Evolutionary conservation across 2,888 invertebrate genomes (phyloP).

Genomic region (Drosophila melanocephala): DNA sequence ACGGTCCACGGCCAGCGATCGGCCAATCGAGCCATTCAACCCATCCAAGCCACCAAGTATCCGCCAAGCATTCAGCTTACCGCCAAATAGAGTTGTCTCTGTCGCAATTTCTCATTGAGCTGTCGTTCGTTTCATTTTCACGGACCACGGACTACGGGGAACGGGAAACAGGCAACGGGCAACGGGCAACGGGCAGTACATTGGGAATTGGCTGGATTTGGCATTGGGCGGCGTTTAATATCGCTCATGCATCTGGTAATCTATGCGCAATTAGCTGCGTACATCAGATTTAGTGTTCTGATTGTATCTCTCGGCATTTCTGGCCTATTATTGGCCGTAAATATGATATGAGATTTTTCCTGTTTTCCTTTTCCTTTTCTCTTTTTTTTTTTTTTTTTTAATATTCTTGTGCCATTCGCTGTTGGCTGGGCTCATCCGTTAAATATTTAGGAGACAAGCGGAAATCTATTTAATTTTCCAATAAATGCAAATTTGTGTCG

Average conservation of each 20-base stretch:
- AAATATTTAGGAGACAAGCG: constrained; percentile 57
- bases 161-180: neutral
- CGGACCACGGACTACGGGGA: constrained; percentile 8
- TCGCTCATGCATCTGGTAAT: constrained; percentile 82
- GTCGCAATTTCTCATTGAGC: constrained; percentile 82
- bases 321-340: constrained; percentile 58
- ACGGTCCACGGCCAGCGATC: constrained; percentile 4
- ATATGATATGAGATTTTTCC: constrained; percentile 64
- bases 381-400: too few relatives aligned
- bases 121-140: constrained; percentile 61
- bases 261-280: constrained; percentile 81
- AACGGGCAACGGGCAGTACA: neutral
- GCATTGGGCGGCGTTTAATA: constrained; percentile 76
- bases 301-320: constrained; percentile 58
- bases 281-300: constrained; percentile 82
- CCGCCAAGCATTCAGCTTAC: constrained; percentile 9
- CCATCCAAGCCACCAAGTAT: constrained; percentile 6
- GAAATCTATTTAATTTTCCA: constrained; percentile 60
- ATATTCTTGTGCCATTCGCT: neutral
- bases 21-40: constrained; percentile 20
- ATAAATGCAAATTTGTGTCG: constrained; percentile 54
- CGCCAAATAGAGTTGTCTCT: constrained; percentile 82
- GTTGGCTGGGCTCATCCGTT: constrained; percentile 14
- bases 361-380: neutral
- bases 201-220: constrained; percentile 15